A percentile compares a stretch with the other conserved stretches of the same genome.
Evolutionary conservation across 2,797 vertebrate genomes (phyloP).

Genomic region (Bradypodion ventrale): DNA sequence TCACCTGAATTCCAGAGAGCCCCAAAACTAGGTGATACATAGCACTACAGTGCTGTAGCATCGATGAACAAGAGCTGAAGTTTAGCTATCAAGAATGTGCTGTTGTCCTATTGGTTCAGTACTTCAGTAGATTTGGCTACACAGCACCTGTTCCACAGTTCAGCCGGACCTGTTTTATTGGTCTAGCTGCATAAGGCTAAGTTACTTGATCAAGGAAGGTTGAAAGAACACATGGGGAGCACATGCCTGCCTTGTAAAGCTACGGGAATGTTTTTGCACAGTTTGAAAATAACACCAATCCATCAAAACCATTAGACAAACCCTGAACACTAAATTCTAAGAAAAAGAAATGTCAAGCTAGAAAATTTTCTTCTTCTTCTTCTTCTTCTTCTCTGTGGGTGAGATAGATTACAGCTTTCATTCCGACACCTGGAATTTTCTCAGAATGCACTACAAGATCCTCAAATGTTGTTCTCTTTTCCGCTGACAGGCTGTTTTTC

Average conservation of each 20-base stretch:
- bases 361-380: not conserved
- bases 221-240: too few species aligned
- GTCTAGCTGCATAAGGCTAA: too few species aligned
- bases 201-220: too few species aligned
- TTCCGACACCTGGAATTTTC: slow-evolving; percentile 32
- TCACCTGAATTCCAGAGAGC: not conserved
- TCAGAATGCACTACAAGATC: slow-evolving; percentile 38
- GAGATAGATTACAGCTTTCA: slow-evolving; percentile 25
- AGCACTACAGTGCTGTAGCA: not conserved
- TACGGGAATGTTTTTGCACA: not conserved
- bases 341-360: not conserved
- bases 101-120: not conserved
- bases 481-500: slow-evolving; percentile 61
- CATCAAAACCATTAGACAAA: not conserved
- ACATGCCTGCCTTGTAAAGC: not conserved
- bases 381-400: not conserved
- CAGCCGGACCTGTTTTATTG: too few species aligned
- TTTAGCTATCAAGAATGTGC: not conserved
- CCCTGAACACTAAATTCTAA: not conserved
- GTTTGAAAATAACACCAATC: not conserved
- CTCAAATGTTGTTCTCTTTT: slow-evolving; percentile 61
- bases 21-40: not conserved
- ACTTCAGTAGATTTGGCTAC: not conserved
- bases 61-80: not conserved
- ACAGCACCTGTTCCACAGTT: too few species aligned